Base-by-base conservation (phyloP, 1,140 invertebrate species). In the Uloborus diversus region DNA sequence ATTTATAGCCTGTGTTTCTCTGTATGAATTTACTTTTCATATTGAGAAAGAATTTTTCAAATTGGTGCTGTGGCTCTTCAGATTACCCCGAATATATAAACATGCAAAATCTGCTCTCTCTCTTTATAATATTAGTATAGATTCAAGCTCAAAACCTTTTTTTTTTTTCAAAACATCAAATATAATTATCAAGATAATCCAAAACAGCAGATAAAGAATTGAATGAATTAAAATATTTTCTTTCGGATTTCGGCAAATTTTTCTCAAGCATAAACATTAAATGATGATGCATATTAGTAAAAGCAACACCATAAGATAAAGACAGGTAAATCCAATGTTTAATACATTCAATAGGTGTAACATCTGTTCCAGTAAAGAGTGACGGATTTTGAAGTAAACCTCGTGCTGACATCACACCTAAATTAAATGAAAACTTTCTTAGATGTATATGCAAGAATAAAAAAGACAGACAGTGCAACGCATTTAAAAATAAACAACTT, bases 211-310 rank as follows among this genome's bases (percentile, higher is more conserved):
- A 85, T 82, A 91, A 92, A 80, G 88, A 91, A 76, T 89, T 90
- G 28, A 97, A 87, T 81, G 89, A 89, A 88, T 97, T 97, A 85
- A 97, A 96, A 62, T 91, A 86, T 81, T 89, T 85, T 82, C 92
- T 91, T 84, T 94, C 90, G 59, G 89, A 86, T 82, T 91, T 92
- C 4, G 90, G 88, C 80, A 96, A 88, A 49, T 93, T 84, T 86
- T 92, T 93, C 85, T 96, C 94, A 82, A 95, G 87, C 96, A 98
- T 98, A 85, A 96, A 96, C 56, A 95, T 93, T 64, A 98, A 89
- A 88, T 98, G 96, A 86, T 97, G 94, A 88, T 98, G 96, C 84
- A 97, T 95, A 85, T 90, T 92, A 73, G 92, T 90, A 87, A 95
- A 96, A 47, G 90, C 89, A 82, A 91, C 88, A 86, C 88, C 89